Percentiles rank a stretch among this genome's conserved stretches.
phyloP scores from a whole-genome alignment of 2,888 invertebrate genomes.

The Bombyx huttoni region DNA sequence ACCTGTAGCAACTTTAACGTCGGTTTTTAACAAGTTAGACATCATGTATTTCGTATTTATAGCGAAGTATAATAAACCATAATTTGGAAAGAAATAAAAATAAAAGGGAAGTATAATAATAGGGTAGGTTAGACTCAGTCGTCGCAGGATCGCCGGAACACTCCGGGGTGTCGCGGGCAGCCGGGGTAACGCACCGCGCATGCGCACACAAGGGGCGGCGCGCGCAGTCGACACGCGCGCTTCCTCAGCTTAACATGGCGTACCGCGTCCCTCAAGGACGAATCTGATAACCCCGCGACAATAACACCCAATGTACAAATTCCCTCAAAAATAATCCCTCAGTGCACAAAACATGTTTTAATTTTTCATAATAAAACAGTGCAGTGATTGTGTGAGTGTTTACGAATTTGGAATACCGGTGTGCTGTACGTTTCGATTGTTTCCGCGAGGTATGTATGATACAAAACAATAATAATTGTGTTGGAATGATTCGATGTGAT shows the following conservation, averaged over 20 bases:
- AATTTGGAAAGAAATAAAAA: too few species aligned
- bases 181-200: slow-evolving; percentile 54
- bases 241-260: slow-evolving; percentile 60
- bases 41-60: too few species aligned
- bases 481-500: slow-evolving; percentile 1
- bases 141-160: not conserved
- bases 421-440: slow-evolving; percentile 27
- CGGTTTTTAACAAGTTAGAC: too few species aligned
- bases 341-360: slow-evolving; percentile 11
- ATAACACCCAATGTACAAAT: slow-evolving; percentile 23
- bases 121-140: not conserved
- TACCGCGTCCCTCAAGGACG: slow-evolving; percentile 54
- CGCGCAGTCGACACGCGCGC: slow-evolving; percentile 69
- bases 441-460: slow-evolving; percentile 43
- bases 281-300: slow-evolving; percentile 48
- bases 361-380: slow-evolving; percentile 2
- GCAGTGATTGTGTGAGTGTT: slow-evolving; percentile 29
- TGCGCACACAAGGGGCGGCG: slow-evolving; percentile 48
- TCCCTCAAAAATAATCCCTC: slow-evolving; percentile 4
- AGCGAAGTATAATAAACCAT: too few species aligned
- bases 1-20: too few species aligned
- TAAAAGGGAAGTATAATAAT: not conserved
- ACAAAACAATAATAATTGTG: slow-evolving; percentile 28
- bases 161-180: not conserved
- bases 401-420: slow-evolving; percentile 42